Percentiles rank a stretch among this genome's conserved stretches.
Conservation (phyloP, 2,113 vertebrate genomes). For the Varanus salvator region DNA sequence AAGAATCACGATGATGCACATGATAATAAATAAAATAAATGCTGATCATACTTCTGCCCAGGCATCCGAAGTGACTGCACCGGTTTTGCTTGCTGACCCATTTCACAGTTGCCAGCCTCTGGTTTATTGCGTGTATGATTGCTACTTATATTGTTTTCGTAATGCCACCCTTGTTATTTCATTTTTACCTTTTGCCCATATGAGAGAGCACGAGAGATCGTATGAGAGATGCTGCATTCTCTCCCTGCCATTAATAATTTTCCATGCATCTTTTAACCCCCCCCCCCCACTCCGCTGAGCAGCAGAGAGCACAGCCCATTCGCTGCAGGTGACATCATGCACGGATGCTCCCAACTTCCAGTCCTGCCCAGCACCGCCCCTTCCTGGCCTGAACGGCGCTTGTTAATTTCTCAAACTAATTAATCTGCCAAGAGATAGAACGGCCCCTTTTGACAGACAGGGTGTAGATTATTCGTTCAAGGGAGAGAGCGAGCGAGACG, state of each 20-base stretch:
- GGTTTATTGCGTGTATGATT: too few species aligned
- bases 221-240: background rate
- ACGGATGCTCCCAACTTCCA: constrained; percentile 25
- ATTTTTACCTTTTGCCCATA: too few species aligned
- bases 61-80: too few species aligned
- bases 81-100: too few species aligned
- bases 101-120: too few species aligned
- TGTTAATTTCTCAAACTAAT: constrained; percentile 19
- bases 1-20: too few species aligned
- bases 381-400: constrained; percentile 41
- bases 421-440: constrained; percentile 17
- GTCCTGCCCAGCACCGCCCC: constrained; percentile 36
- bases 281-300: too few species aligned
- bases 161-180: too few species aligned
- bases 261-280: background rate
- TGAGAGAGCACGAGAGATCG: background rate
- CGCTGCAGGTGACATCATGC: constrained; percentile 63
- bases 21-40: too few species aligned
- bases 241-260: background rate
- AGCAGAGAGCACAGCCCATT: constrained; percentile 38
- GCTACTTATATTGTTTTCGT: too few species aligned
- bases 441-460: background rate
- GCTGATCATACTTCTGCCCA: too few species aligned
- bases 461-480: background rate
- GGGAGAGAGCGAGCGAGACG: background rate